Percentiles rank a stretch among this genome's conserved stretches.
Evolutionary conservation across 2,797 vertebrate species (phyloP).

Genomic region (Astyanax mexicanus): DNA sequence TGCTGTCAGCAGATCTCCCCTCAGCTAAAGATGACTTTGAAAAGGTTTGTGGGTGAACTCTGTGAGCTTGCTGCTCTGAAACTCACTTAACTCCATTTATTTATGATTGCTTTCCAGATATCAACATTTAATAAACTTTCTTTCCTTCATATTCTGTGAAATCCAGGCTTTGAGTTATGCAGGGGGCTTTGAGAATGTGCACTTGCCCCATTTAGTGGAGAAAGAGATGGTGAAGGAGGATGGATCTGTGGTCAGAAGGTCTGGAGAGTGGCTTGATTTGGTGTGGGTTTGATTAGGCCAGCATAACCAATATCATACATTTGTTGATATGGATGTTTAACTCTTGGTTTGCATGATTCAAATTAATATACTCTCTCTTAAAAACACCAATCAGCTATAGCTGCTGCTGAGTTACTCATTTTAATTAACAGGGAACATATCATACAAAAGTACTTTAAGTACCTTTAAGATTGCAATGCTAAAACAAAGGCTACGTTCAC

Average conservation of each 20-base stretch:
- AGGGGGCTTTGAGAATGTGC: constrained; percentile 84
- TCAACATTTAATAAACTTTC: constrained; percentile 47
- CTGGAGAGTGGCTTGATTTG: constrained; percentile 73
- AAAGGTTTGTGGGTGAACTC: constrained; percentile 78
- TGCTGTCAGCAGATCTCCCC: constrained; percentile 88
- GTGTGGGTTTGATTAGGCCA: neutral
- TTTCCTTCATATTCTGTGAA: constrained; percentile 47
- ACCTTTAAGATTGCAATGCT: no score
- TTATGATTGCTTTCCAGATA: neutral
- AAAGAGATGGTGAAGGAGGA: constrained; percentile 87
- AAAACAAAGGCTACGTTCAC: no score
- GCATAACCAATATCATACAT: neutral
- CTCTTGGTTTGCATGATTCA: neutral
- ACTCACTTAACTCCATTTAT: neutral
- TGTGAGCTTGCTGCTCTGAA: neutral
- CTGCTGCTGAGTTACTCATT: neutral
- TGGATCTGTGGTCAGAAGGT: constrained; percentile 95
- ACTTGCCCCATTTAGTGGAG: constrained; percentile 90
- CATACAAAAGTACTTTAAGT: no score
- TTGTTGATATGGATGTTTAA: neutral
- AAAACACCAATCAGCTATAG: no score
- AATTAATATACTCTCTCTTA: neutral
- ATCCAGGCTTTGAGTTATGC: constrained; percentile 90
- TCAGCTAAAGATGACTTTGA: constrained; percentile 96
- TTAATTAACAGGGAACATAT: neutral